phyloP scores from a whole-genome alignment of 2,888 invertebrate species.

The Lottia gigantea region DNA sequence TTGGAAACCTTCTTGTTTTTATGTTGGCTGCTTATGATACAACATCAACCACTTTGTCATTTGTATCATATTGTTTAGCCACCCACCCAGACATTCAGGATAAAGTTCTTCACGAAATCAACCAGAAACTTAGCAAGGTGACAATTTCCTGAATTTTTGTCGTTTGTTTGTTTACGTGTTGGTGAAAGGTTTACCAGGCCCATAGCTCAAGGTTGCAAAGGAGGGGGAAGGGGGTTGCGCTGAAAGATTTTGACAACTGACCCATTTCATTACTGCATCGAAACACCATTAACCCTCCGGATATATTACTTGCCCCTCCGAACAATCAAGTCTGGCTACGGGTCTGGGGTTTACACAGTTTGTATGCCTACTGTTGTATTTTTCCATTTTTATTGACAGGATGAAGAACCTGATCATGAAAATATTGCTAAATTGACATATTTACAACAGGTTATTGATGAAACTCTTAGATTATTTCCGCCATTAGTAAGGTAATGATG shows the following conservation, averaged over 20 bases:
- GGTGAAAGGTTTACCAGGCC: no score
- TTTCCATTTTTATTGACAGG: background rate
- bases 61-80: constrained; percentile 67
- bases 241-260: no score
- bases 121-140: constrained; percentile 18
- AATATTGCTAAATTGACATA: constrained; percentile 32
- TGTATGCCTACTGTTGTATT: no score
- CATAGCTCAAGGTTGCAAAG: no score
- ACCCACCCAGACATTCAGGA: constrained; percentile 68
- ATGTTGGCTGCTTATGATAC: constrained; percentile 72
- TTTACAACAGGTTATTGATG: constrained; percentile 38
- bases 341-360: no score
- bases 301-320: no score
- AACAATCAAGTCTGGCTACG: no score
- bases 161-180: no score
- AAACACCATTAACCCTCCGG: no score
- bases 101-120: constrained; percentile 35
- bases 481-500: constrained; percentile 29
- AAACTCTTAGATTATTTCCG: constrained; percentile 39
- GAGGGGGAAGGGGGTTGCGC: no score
- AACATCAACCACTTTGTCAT: constrained; percentile 69
- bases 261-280: no score
- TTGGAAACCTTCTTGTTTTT: constrained; percentile 59
- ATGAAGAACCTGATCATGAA: constrained; percentile 22
- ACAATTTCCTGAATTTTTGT: no score